Conservation (phyloP, 2,797 vertebrate genomes). For the Anguilla anguilla region DNA sequence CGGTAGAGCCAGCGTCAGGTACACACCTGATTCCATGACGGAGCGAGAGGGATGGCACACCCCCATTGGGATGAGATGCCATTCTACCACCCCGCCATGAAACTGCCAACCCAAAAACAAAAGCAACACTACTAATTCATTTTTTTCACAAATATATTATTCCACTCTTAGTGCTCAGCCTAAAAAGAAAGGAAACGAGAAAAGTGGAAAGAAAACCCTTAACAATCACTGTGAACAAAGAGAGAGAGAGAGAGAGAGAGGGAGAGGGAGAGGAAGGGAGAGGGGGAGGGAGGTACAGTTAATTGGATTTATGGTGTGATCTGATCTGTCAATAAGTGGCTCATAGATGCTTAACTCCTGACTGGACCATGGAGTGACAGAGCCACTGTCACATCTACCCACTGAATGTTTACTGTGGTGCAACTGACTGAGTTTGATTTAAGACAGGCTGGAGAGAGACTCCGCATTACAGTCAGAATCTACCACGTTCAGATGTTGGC, state of each 20-base stretch:
- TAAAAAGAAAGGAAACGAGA: too few relatives aligned
- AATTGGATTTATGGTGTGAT: slow-evolving; percentile 22
- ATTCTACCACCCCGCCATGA: too few relatives aligned
- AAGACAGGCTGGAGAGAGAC: background rate
- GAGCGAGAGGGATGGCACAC: too few relatives aligned
- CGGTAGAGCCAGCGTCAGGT: too few relatives aligned
- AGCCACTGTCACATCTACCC: slow-evolving; percentile 17
- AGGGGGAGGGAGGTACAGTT: background rate
- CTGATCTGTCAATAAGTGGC: slow-evolving; percentile 17
- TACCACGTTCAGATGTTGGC: background rate
- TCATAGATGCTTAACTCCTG: background rate
- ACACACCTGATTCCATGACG: too few relatives aligned
- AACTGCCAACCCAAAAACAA: too few relatives aligned
- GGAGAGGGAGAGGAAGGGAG: background rate
- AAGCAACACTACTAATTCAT: too few relatives aligned
- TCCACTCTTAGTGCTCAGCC: too few relatives aligned
- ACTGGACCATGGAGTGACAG: slow-evolving; percentile 11
- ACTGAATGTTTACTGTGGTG: background rate
- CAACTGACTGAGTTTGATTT: background rate
- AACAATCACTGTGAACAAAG: background rate
- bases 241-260: background rate
- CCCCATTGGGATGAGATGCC: too few relatives aligned
- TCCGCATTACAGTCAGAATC: background rate
- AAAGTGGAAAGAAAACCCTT: too few relatives aligned
- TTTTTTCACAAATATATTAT: too few relatives aligned